Percentiles rank a stretch among this genome's conserved stretches.
Conservation (phyloP, 2,797 vertebrate species). For the Lindbergichthys nudifrons region DNA sequence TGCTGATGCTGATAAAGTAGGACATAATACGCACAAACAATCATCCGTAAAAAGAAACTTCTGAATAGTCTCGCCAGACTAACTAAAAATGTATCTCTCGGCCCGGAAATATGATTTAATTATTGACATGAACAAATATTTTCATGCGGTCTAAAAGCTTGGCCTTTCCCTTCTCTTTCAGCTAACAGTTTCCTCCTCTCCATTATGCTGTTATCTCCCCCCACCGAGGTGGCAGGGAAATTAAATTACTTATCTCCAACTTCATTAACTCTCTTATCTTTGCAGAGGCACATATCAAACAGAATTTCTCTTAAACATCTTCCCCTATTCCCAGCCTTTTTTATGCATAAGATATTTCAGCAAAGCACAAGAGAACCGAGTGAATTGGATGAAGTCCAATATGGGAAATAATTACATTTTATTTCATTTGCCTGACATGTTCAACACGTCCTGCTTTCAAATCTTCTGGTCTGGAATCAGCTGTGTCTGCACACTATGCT, state of each 20-base stretch:
- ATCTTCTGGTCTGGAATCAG: conserved; percentile 21
- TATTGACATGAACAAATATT: conserved; percentile 54
- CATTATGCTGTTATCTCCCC: conserved; percentile 68
- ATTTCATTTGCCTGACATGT: conserved; percentile 49
- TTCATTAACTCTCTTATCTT: conserved; percentile 80
- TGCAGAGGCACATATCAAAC: conserved; percentile 71
- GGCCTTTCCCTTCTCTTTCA: conserved; percentile 49
- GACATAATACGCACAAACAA: conserved; percentile 23
- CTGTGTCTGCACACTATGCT: neutral
- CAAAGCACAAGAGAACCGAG: conserved; percentile 14
- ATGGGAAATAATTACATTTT: conserved; percentile 32
- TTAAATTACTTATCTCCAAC: conserved; percentile 80
- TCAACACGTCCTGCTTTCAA: conserved; percentile 38
- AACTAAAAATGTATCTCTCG: conserved; percentile 30
- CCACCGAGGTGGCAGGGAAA: conserved; percentile 71
- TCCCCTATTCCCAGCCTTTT: conserved; percentile 37
- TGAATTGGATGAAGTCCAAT: conserved; percentile 32
- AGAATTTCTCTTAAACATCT: conserved; percentile 69
- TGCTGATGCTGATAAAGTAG: conserved; percentile 18
- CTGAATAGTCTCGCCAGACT: neutral
- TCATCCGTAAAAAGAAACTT: neutral
- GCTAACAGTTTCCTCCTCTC: conserved; percentile 48
- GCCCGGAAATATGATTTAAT: conserved; percentile 48
- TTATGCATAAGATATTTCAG: conserved; percentile 47
- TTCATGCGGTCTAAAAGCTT: conserved; percentile 41